Percentiles rank a stretch among this genome's conserved stretches.
These are phyloP conservation scores for Aspidoscelis tigris DNA, from an alignment of 2,113 vertebrate genomes.

Conservation along the genomic window DNA sequence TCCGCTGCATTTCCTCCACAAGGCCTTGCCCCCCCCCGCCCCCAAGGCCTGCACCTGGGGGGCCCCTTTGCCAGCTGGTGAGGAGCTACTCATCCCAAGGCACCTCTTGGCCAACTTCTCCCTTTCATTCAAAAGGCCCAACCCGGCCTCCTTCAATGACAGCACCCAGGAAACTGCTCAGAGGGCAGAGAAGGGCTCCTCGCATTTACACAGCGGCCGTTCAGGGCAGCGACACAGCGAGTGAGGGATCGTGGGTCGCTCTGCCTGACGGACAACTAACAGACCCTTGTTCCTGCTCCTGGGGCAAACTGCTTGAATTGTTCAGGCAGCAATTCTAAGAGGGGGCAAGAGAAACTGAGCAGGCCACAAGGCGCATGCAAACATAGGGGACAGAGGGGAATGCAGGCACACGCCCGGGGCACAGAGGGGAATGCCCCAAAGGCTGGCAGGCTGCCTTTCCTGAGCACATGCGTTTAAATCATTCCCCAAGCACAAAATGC, in stretches of 20 bases:
- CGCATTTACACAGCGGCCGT: neutral
- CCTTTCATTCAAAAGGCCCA: neutral
- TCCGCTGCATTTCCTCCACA: neutral
- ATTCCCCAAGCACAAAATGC: neutral
- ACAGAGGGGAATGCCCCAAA: neutral
- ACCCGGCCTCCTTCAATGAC: neutral
- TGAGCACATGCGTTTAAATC: accelerated
- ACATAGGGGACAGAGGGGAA: neutral
- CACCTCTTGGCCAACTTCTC: neutral
- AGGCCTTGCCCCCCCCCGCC: neutral
- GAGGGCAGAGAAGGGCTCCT: neutral
- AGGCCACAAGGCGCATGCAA: slow-evolving; percentile 48
- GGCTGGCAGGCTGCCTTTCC: accelerated
- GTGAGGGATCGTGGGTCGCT: no score
- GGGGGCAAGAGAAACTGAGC: slow-evolving; percentile 33
- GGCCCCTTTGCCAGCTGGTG: neutral
- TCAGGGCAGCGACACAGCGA: no score
- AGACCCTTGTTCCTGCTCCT: accelerated
- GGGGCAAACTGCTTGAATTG: accelerated
- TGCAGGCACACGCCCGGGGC: neutral
- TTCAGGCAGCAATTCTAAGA: slow-evolving; percentile 24
- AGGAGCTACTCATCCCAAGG: neutral
- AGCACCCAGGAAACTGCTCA: neutral
- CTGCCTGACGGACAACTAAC: neutral
- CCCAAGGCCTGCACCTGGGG: neutral